Conservation (phyloP, 2,797 vertebrate genomes). For the Siniperca obscura region DNA sequence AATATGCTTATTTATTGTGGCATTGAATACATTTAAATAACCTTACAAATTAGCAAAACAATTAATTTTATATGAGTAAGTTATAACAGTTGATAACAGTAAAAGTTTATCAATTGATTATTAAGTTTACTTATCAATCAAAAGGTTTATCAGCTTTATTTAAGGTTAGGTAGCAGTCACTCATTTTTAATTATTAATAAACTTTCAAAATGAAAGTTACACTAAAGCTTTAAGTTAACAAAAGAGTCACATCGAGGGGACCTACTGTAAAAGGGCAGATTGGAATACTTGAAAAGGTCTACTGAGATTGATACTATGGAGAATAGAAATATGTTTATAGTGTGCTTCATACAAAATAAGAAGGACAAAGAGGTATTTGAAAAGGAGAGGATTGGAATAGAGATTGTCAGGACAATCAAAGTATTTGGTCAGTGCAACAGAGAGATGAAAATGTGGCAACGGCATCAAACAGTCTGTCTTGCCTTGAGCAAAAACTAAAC, state of each 20-base stretch:
- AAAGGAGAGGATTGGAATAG: slow-evolving; percentile 45
- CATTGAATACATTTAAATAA: neutral
- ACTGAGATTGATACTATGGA: neutral
- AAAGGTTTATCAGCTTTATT: neutral
- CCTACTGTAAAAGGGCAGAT: neutral
- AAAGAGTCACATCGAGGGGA: neutral
- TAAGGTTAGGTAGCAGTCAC: neutral
- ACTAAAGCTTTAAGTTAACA: neutral
- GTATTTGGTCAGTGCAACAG: slow-evolving; percentile 29
- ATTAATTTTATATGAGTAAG: neutral
- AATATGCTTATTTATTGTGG: neutral
- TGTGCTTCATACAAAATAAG: slow-evolving; percentile 32
- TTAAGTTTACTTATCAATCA: neutral
- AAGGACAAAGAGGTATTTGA: slow-evolving; percentile 4
- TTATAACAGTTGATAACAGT: neutral
- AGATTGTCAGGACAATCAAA: slow-evolving; percentile 21
- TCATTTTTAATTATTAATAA: neutral
- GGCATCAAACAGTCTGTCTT: slow-evolving; percentile 7
- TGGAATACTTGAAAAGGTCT: neutral
- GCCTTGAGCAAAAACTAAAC: slow-evolving; percentile 12
- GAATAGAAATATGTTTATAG: slow-evolving; percentile 26
- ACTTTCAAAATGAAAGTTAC: neutral
- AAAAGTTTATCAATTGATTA: neutral
- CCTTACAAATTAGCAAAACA: neutral
- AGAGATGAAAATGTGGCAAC: slow-evolving; percentile 14